Percentiles rank a stretch among this genome's conserved stretches.
These are phyloP conservation scores for Deroplatys truncata DNA, from an alignment of 2,888 invertebrate genomes.

Conservation along the genomic window DNA sequence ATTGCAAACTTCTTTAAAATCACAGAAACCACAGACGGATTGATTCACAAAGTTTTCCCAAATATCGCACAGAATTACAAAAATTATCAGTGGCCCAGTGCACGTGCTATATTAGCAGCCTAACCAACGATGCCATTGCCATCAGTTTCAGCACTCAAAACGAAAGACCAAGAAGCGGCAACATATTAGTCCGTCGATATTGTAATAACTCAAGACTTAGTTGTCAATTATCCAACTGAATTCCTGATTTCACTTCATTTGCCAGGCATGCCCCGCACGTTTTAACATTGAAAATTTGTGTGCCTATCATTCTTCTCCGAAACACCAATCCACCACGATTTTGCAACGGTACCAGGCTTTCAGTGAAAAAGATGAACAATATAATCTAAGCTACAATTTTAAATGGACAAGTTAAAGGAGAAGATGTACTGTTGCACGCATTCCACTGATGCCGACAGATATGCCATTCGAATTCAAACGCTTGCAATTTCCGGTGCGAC, in stretches of 20 bases:
- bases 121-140: conserved; percentile 8
- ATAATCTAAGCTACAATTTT: conserved; percentile 36
- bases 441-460: conserved; percentile 39
- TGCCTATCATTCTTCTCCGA: conserved; percentile 36
- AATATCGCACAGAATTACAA: conserved; percentile 19
- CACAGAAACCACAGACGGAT: conserved; percentile 9
- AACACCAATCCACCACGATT: conserved; percentile 37
- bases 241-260: conserved; percentile 36
- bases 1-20: conserved; percentile 19
- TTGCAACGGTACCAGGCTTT: conserved; percentile 34
- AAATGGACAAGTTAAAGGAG: conserved; percentile 33
- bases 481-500: conserved; percentile 36
- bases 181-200: conserved; percentile 26
- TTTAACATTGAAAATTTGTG: conserved; percentile 36
- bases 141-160: conserved; percentile 22
- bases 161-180: conserved; percentile 1
- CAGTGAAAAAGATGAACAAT: conserved; percentile 26
- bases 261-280: conserved; percentile 35
- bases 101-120: conserved; percentile 17
- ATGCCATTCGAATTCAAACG: conserved; percentile 36
- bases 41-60: conserved; percentile 6
- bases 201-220: conserved; percentile 18
- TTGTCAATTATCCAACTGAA: conserved; percentile 32
- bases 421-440: conserved; percentile 31
- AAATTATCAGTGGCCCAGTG: conserved; percentile 10